A percentile compares a stretch with the other conserved stretches of the same genome.
Evolutionary conservation across 2,888 invertebrate species (phyloP).

Genomic region (Brachylomia viminalis): DNA sequence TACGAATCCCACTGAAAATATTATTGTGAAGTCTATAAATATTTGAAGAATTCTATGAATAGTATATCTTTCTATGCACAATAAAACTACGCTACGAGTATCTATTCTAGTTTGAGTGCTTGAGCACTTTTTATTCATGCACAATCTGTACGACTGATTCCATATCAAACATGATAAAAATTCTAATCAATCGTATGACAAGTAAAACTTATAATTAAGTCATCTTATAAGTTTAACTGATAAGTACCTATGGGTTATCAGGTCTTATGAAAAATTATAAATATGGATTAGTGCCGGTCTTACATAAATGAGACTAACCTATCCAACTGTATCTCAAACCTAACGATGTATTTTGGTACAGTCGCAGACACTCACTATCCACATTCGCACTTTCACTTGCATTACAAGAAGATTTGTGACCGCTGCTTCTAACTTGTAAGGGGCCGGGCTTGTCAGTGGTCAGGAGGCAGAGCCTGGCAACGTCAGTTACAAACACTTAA

Average conservation of each 20-base stretch:
- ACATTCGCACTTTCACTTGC: not conserved
- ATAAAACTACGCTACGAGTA: not conserved
- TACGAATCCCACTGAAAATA: constrained; percentile 36
- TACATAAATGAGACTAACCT: too few species aligned
- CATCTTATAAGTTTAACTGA: too few species aligned
- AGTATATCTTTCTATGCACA: constrained; percentile 11
- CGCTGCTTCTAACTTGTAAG: not conserved
- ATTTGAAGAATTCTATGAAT: constrained; percentile 35
- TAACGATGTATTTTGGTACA: not conserved
- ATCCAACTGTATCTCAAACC: not conserved
- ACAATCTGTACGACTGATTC: not conserved
- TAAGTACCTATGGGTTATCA: not conserved
- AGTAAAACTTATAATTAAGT: not conserved
- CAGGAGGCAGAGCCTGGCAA: not conserved
- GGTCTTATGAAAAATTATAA: too few species aligned
- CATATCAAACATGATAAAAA: not conserved
- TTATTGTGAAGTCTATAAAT: constrained; percentile 45
- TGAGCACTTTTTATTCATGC: not conserved
- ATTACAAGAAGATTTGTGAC: not conserved
- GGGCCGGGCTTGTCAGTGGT: not conserved
- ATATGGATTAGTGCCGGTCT: too few species aligned
- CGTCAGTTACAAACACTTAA: too few species aligned
- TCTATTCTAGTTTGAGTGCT: not conserved
- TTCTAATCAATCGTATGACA: not conserved
- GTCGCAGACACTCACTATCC: not conserved